Conservation (phyloP, 2,888 invertebrate species). For the Plebejus anna region DNA sequence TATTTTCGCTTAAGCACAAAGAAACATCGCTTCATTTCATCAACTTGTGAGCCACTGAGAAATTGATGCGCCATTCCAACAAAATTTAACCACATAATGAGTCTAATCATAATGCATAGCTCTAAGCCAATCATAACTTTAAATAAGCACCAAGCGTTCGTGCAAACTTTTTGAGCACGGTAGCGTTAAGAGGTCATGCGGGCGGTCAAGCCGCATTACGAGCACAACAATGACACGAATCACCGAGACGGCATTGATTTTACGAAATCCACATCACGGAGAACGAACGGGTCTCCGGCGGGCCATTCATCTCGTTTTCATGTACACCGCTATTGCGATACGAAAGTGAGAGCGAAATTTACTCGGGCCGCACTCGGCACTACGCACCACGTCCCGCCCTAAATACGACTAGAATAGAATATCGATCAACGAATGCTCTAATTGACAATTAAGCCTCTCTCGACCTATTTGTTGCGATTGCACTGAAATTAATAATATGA, state of each 20-base stretch:
- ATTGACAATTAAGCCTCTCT: slow-evolving; percentile 42
- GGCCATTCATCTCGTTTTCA: slow-evolving; percentile 78
- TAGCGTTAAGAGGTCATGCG: slow-evolving; percentile 51
- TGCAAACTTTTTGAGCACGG: slow-evolving; percentile 7
- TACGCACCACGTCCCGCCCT: slow-evolving; percentile 64
- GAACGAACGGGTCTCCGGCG: slow-evolving; percentile 72
- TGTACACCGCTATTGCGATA: slow-evolving; percentile 73
- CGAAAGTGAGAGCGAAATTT: slow-evolving; percentile 78
- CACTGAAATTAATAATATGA: background rate
- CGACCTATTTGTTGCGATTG: background rate
- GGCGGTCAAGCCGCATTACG: slow-evolving; percentile 58
- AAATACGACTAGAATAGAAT: slow-evolving; percentile 63
- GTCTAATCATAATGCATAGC: background rate
- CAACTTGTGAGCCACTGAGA: background rate
- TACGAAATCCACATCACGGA: slow-evolving; percentile 73
- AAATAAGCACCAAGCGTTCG: slow-evolving; percentile 39
- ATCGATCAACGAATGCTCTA: slow-evolving; percentile 48
- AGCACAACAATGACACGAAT: slow-evolving; percentile 69
- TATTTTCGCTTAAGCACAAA: background rate
- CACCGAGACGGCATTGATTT: slow-evolving; percentile 74
- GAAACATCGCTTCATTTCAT: too few species aligned
- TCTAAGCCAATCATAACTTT: background rate
- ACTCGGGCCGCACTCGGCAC: slow-evolving; percentile 65
- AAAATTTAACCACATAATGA: background rate
- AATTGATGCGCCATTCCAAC: background rate